Base-by-base conservation (phyloP, 2,888 invertebrate genomes). In the Amphipoea lucens region DNA sequence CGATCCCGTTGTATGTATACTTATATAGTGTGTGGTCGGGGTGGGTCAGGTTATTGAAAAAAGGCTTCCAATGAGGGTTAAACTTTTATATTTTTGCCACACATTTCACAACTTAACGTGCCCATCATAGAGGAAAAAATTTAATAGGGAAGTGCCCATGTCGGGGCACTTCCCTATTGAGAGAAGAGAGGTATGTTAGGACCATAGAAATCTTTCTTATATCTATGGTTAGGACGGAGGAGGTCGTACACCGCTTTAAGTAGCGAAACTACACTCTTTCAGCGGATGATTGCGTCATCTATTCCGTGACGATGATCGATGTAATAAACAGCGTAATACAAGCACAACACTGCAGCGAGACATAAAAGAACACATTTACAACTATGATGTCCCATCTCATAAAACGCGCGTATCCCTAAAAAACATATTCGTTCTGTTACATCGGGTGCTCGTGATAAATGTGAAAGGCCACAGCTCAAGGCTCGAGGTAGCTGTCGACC, bases 401-500 rank as follows among this genome's bases (percentile, higher is more conserved):
- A 85, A 85, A 85, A 85, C 17, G 42, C 23, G 23, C 57, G 42
- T 73, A 86, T 76, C 76, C 83, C 66, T 79, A 73, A 77, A 83
- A 80, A 85, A 79, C 73, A 71, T 79, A 83, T 85, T 75, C 72
- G 74, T 75, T 70, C 45, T 29, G 65, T 63, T 42, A 62, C 82
- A 79, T 76, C 81, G 71, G 67, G 57, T 17, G 29, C 62, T 76
- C 14, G 83, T 79, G 85, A 85, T 85, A 85, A 85, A 85, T 83
- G 76, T 54, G 76, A 42, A 75, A 83, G 85, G 86, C 82, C 79
- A 42, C 74, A 29, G 77, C 73, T 51, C 57, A 57, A 40, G 60
- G 74, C 73, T 51, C 57, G 63, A 42, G 62, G 76, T 74, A 69
- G 23, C 78, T 42, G 78, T 62, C 78, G 60, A 80, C 83, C 76